A percentile compares a stretch with the other conserved stretches of the same genome.
Evolutionary conservation across 2,888 invertebrate species (phyloP).

Genomic region (Parnassius glacialis): DNA sequence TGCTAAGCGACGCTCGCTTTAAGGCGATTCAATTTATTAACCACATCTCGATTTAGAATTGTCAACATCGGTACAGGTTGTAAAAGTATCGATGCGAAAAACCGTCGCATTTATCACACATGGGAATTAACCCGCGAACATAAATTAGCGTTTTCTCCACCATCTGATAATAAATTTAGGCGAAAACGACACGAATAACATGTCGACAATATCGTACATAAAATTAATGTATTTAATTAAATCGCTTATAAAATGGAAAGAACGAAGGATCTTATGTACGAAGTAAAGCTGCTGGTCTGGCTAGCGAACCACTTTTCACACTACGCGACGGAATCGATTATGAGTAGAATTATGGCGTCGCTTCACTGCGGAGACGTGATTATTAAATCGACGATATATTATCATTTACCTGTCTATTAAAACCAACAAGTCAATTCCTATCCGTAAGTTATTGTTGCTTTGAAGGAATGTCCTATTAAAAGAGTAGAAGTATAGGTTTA

Average conservation of each 20-base stretch:
- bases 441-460: conserved; percentile 26
- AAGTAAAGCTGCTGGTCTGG: conserved; percentile 26
- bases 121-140: background rate
- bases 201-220: conserved; percentile 6
- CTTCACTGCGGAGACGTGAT: background rate
- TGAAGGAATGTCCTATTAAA: background rate
- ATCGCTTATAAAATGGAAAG: conserved; percentile 40
- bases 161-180: conserved; percentile 12
- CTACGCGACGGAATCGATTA: conserved; percentile 2
- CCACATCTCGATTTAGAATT: conserved; percentile 30
- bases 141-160: conserved; percentile 7
- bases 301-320: background rate
- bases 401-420: conserved; percentile 5
- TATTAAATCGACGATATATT: conserved; percentile 4
- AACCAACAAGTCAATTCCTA: conserved; percentile 15
- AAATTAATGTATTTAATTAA: conserved; percentile 38
- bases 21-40: conserved; percentile 56
- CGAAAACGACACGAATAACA: conserved; percentile 14
- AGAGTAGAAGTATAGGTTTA: conserved; percentile 21
- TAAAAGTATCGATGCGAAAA: background rate
- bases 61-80: background rate
- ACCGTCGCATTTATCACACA: background rate
- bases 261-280: conserved; percentile 23
- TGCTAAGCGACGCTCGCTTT: conserved; percentile 57
- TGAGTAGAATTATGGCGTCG: conserved; percentile 6